Evolutionary conservation across 2,888 invertebrate species (phyloP).

Genomic region (Rugalucina vietnamica): DNA sequence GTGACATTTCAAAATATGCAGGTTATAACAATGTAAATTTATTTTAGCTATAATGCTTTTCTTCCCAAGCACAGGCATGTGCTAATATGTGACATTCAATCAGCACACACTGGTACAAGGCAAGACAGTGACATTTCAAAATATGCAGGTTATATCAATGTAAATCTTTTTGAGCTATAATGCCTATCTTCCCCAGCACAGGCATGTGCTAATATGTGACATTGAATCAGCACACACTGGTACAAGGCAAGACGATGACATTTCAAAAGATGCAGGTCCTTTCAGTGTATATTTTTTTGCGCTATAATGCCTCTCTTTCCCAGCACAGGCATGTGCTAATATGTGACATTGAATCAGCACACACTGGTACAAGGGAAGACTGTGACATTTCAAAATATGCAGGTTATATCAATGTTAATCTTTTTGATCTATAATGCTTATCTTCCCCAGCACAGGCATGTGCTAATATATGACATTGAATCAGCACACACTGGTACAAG

Average conservation of each 20-base stretch:
- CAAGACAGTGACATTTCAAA: no score
- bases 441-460: conserved; percentile 11
- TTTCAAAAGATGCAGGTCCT: no score
- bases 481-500: conserved; percentile 7
- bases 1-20: no score
- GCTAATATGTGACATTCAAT: background rate
- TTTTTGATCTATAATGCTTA: no score
- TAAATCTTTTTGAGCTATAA: no score
- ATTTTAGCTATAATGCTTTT: no score
- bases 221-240: conserved; percentile 1
- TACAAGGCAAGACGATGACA: conserved; percentile 10
- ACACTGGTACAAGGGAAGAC: conserved; percentile 3
- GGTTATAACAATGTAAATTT: no score
- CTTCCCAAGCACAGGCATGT: conserved; percentile 10
- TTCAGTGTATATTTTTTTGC: no score
- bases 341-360: background rate
- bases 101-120: conserved; percentile 7
- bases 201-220: conserved; percentile 3
- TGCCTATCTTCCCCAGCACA: background rate
- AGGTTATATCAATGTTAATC: no score
- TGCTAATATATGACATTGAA: background rate
- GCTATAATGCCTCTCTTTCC: background rate
- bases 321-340: conserved; percentile 14
- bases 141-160: no score
- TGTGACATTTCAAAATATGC: no score